phyloP scores from a whole-genome alignment of 2,113 vertebrate species.

The Cynopterus brachyotis region DNA sequence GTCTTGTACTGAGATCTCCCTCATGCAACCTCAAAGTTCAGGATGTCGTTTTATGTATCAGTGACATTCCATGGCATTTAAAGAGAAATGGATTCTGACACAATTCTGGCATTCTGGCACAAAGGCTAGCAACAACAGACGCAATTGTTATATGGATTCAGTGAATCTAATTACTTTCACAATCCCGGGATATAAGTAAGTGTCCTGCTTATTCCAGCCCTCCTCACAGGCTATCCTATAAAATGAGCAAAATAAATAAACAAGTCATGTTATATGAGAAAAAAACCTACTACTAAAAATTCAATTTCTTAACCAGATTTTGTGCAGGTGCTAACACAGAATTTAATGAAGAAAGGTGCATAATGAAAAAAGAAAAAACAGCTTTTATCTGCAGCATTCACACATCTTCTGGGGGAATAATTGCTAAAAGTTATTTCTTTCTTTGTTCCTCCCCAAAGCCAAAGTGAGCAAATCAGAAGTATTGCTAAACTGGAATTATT shows the following conservation, averaged over 20 bases:
- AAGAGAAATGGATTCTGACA: slow-evolving; percentile 48
- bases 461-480: slow-evolving; percentile 8
- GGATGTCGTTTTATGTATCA: slow-evolving; percentile 33
- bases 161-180: slow-evolving; percentile 18
- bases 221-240: background rate
- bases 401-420: background rate
- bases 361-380: background rate
- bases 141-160: background rate
- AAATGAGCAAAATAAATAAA: slow-evolving; percentile 28
- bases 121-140: background rate
- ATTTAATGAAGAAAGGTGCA: background rate
- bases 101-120: background rate
- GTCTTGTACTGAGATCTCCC: slow-evolving; percentile 13
- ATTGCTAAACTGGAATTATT: background rate
- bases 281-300: background rate
- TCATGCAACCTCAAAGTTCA: slow-evolving; percentile 27
- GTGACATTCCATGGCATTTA: slow-evolving; percentile 57
- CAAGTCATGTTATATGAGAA: background rate
- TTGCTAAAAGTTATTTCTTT: background rate
- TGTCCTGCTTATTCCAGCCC: background rate
- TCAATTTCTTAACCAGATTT: background rate
- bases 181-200: background rate
- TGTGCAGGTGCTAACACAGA: background rate
- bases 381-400: background rate
- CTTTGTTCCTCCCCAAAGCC: background rate